Evolutionary conservation across 2,888 invertebrate species (phyloP).

Genomic region (Caenorhabditis sp.): DNA sequence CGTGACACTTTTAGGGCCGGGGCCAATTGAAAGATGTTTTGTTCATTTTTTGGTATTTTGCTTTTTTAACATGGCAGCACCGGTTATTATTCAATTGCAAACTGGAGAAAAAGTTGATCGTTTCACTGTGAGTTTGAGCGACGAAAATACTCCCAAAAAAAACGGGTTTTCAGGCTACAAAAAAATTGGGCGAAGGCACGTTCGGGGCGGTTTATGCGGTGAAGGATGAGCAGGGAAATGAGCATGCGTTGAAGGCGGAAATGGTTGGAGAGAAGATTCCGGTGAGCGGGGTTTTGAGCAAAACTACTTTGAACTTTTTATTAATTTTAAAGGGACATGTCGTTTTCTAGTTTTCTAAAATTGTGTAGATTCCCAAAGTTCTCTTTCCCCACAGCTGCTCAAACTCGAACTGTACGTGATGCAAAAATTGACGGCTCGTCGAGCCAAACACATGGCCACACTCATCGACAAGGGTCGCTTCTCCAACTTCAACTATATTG

Average conservation of each 20-base stretch:
- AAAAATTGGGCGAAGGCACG: slow-evolving; percentile 59
- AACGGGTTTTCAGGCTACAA: slow-evolving; percentile 15
- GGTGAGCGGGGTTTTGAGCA: no score
- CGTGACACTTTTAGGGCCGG: no score
- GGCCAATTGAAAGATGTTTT: no score
- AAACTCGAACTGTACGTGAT: slow-evolving; percentile 60
- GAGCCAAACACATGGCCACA: slow-evolving; percentile 52
- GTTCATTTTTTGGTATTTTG: neutral
- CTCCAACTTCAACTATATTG: slow-evolving; percentile 57
- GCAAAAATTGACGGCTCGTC: slow-evolving; percentile 44
- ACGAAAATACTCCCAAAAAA: neutral
- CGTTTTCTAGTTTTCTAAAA: no score
- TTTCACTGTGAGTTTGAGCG: slow-evolving; percentile 27
- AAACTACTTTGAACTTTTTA: no score
- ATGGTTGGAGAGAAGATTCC: slow-evolving; percentile 43
- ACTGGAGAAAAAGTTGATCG: slow-evolving; percentile 40
- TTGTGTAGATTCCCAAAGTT: no score
- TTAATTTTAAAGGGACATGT: no score
- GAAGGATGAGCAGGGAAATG: slow-evolving; percentile 26
- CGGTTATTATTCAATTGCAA: slow-evolving; percentile 35
- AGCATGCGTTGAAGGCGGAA: slow-evolving; percentile 58
- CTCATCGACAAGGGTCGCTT: slow-evolving; percentile 52
- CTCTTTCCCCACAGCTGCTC: no score
- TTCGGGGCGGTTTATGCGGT: slow-evolving; percentile 61
- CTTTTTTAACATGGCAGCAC: slow-evolving; percentile 8